Conservation (phyloP, 2,888 invertebrate species). For the Nomada fucata region DNA sequence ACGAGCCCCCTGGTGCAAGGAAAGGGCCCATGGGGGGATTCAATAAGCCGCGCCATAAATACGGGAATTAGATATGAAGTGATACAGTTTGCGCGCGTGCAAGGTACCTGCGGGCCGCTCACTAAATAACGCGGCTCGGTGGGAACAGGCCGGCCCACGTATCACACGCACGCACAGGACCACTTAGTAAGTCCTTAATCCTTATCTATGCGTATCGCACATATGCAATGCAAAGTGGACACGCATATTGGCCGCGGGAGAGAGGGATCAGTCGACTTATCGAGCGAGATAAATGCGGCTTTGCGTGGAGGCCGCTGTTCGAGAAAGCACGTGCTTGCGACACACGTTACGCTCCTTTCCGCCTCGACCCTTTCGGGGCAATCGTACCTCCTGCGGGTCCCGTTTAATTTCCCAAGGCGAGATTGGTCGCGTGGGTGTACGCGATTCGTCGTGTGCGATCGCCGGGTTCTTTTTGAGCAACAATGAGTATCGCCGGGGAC, state of each 20-base stretch:
- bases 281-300: constrained; percentile 55
- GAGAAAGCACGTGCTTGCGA: constrained; percentile 53
- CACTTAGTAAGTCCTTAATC: constrained; percentile 79
- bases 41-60: constrained; percentile 76
- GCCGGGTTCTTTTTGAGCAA: constrained; percentile 18
- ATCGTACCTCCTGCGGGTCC: neutral
- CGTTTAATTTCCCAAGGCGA: constrained; percentile 38
- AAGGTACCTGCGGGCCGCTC: constrained; percentile 55
- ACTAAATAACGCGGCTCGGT: constrained; percentile 64
- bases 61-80: constrained; percentile 75
- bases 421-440: constrained; percentile 45
- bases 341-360: constrained; percentile 4
- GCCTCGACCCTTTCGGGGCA: neutral
- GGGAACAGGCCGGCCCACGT: constrained; percentile 63
- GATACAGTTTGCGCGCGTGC: constrained; percentile 68
- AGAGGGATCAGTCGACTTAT: constrained; percentile 67
- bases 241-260: constrained; percentile 73
- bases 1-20: constrained; percentile 30
- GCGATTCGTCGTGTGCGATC: constrained; percentile 51
- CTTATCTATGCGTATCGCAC: constrained; percentile 81
- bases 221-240: constrained; percentile 78
- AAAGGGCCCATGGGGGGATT: constrained; percentile 61
- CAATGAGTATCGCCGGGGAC: constrained; percentile 4
- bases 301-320: constrained; percentile 18
- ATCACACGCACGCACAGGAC: constrained; percentile 53